Evolutionary conservation across 2,888 invertebrate genomes (phyloP).

Genomic region (Ctena decussata): DNA sequence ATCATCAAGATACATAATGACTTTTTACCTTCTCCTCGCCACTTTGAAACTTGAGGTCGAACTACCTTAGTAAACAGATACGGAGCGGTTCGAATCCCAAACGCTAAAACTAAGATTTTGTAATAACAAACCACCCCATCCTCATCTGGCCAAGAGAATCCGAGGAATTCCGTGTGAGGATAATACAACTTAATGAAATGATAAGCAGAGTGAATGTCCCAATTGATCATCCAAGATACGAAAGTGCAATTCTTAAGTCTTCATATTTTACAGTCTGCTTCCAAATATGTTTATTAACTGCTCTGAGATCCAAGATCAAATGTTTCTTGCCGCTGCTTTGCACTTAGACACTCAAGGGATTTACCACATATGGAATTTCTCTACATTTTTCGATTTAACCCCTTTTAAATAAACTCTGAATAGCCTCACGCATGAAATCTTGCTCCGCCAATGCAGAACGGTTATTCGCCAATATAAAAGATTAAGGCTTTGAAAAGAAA

Average conservation of each 20-base stretch:
- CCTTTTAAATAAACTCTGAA: constrained; percentile 23
- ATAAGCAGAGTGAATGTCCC: constrained; percentile 38
- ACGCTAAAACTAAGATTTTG: background rate
- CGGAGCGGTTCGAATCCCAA: background rate
- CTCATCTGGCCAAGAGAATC: background rate
- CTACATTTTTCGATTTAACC: constrained; percentile 25
- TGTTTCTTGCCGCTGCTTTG: background rate
- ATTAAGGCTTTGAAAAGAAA: constrained; percentile 35
- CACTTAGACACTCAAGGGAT: background rate
- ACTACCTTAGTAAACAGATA: constrained; percentile 52
- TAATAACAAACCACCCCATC: background rate
- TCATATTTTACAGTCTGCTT: background rate
- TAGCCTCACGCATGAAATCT: constrained; percentile 46
- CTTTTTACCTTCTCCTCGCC: constrained; percentile 44
- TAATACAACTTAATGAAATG: constrained; percentile 27
- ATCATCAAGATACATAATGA: constrained; percentile 56
- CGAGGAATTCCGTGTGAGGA: background rate
- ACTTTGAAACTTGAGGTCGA: constrained; percentile 30
- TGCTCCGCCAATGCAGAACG: constrained; percentile 39
- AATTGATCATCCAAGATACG: constrained; percentile 26
- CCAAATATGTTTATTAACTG: constrained; percentile 35
- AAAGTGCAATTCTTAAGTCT: constrained; percentile 10
- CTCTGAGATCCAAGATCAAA: background rate
- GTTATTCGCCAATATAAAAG: constrained; percentile 15
- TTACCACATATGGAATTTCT: background rate